These are phyloP conservation scores for Drosophila kikkawai DNA, from an alignment of 1,140 invertebrate species.

Conservation along the genomic window DNA sequence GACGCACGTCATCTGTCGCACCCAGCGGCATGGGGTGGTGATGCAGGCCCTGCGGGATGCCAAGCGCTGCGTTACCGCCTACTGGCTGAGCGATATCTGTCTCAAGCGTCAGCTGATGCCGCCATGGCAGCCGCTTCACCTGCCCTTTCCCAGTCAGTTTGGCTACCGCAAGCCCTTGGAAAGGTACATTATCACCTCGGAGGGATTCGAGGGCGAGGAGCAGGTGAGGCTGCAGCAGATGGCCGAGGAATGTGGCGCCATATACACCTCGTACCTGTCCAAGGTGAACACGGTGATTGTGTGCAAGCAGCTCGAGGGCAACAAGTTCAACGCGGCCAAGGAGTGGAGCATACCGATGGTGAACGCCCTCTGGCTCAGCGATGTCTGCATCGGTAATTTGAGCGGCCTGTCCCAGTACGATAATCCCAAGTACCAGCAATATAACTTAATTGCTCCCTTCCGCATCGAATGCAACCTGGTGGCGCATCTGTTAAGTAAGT, in stretches of 20 bases:
- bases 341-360: slow-evolving; percentile 96
- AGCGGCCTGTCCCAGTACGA: slow-evolving; percentile 92
- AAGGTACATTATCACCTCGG: slow-evolving; percentile 91
- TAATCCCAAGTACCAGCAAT: slow-evolving; percentile 95
- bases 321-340: slow-evolving; percentile 94
- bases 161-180: slow-evolving; percentile 88
- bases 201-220: slow-evolving; percentile 95
- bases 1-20: slow-evolving; percentile 96
- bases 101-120: slow-evolving; percentile 93
- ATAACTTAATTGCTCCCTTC: slow-evolving; percentile 92
- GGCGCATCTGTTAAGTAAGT: slow-evolving; percentile 95
- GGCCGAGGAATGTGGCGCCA: slow-evolving; percentile 94
- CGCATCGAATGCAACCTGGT: slow-evolving; percentile 94
- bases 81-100: slow-evolving; percentile 97
- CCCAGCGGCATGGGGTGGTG: slow-evolving; percentile 94
- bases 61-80: slow-evolving; percentile 94
- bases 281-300: slow-evolving; percentile 91
- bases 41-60: slow-evolving; percentile 92
- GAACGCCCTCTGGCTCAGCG: slow-evolving; percentile 97
- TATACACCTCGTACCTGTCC: slow-evolving; percentile 90
- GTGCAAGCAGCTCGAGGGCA: slow-evolving; percentile 92
- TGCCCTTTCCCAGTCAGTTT: slow-evolving; percentile 94
- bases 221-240: slow-evolving; percentile 92
- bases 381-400: slow-evolving; percentile 95
- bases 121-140: slow-evolving; percentile 96